phyloP scores from a whole-genome alignment of 1,140 invertebrate species.

The Pogonognathellus flavescens region DNA sequence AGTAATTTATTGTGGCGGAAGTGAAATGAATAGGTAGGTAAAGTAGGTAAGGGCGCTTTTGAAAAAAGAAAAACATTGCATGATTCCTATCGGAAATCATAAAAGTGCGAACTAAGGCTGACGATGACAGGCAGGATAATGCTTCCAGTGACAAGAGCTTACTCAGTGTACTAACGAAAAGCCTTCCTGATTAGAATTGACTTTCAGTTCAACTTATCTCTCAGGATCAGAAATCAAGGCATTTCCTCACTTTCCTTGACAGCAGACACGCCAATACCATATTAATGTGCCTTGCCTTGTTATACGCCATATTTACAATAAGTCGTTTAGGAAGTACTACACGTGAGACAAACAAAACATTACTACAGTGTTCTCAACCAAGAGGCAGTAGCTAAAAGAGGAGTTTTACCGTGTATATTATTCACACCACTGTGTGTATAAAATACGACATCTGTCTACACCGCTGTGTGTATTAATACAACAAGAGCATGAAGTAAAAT shows the following conservation, averaged over 20 bases:
- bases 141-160: conserved; percentile 29
- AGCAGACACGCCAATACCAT: conserved; percentile 25
- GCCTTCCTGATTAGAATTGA: conserved; percentile 30
- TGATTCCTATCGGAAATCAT: conserved; percentile 33
- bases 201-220: conserved; percentile 16
- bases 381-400: too few relatives aligned
- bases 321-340: not conserved
- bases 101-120: conserved; percentile 19
- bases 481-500: too few relatives aligned
- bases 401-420: too few relatives aligned
- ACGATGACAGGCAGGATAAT: conserved; percentile 32
- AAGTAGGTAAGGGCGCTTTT: not conserved
- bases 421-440: too few relatives aligned
- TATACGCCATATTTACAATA: conserved; percentile 3
- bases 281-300: conserved; percentile 8
- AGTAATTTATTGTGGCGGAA: too few relatives aligned
- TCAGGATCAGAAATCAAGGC: conserved; percentile 14
- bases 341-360: too few relatives aligned
- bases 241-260: conserved; percentile 32
- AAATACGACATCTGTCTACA: too few relatives aligned
- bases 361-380: too few relatives aligned
- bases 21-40: not conserved
- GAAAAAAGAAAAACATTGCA: conserved; percentile 7
- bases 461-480: too few relatives aligned
- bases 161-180: conserved; percentile 17